Evolutionary conservation across 2,113 vertebrate species (phyloP).

Genomic region (Hirundichthys speculiger): DNA sequence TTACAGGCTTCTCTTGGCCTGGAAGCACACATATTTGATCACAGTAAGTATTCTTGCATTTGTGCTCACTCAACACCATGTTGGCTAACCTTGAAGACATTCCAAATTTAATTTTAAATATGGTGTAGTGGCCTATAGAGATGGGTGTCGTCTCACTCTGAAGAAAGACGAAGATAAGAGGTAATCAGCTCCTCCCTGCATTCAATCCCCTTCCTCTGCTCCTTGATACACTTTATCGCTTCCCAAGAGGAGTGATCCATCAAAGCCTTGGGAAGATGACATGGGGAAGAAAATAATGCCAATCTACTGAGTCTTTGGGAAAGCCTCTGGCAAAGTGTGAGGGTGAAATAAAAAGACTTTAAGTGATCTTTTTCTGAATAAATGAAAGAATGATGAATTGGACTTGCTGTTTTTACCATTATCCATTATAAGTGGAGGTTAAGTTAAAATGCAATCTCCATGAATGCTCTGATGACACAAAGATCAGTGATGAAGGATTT

Average conservation of each 20-base stretch:
- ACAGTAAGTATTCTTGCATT: conserved; percentile 9
- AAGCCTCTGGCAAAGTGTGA: conserved; percentile 31
- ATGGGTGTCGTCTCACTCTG: conserved; percentile 25
- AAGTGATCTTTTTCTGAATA: conserved; percentile 34
- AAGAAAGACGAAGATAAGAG: conserved; percentile 53
- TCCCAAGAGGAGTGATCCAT: conserved; percentile 57
- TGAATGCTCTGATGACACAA: too few relatives aligned
- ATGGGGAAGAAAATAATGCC: conserved; percentile 31
- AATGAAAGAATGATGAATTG: conserved; percentile 9
- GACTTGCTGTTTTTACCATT: not conserved
- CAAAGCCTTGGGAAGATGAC: conserved; percentile 49
- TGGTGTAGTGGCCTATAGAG: conserved; percentile 14
- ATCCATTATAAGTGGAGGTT: too few relatives aligned
- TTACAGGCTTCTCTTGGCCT: conserved; percentile 1
- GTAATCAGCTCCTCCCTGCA: conserved; percentile 57
- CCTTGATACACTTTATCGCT: conserved; percentile 58
- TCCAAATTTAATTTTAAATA: conserved; percentile 42
- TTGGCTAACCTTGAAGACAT: conserved; percentile 20
- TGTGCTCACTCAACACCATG: conserved; percentile 2
- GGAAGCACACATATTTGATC: too few relatives aligned
- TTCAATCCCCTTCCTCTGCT: conserved; percentile 53
- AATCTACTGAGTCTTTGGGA: conserved; percentile 37
- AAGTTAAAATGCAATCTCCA: too few relatives aligned
- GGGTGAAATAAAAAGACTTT: conserved; percentile 29
- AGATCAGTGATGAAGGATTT: too few relatives aligned